These are phyloP conservation scores for Platalea minor DNA, from an alignment of 2,797 vertebrate species.

Conservation along the genomic window DNA sequence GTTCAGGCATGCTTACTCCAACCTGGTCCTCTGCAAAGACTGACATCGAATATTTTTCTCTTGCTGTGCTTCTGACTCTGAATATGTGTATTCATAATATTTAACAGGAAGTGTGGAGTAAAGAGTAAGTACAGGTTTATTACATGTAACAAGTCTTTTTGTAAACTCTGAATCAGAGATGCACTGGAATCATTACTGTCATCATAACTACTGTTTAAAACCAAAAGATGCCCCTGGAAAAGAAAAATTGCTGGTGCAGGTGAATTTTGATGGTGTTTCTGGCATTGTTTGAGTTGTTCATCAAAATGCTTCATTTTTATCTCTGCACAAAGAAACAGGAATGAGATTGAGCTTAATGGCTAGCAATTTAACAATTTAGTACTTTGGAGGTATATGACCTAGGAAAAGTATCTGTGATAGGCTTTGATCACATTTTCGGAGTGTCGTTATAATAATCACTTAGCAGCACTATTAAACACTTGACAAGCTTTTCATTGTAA, in stretches of 20 bases:
- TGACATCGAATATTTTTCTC: not conserved
- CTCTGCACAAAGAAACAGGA: not conserved
- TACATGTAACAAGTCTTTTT: not conserved
- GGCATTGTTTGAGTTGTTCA: not conserved
- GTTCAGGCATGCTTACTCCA: not conserved
- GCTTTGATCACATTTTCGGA: not conserved
- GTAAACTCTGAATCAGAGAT: not conserved
- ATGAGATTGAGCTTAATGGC: not conserved
- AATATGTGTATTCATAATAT: not conserved
- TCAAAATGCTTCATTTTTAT: not conserved
- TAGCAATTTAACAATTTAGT: constrained; percentile 11
- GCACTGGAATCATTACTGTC: not conserved
- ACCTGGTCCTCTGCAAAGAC: not conserved
- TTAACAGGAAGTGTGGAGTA: not conserved
- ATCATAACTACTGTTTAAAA: not conserved
- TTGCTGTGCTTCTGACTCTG: not conserved
- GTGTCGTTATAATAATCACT: not conserved
- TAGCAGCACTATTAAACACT: not conserved
- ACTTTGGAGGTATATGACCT: constrained; percentile 1
- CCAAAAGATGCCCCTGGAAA: not conserved
- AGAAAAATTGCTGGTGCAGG: not conserved
- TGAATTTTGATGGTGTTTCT: not conserved
- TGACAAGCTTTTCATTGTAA: not conserved
- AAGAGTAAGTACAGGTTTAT: not conserved
- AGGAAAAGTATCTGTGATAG: not conserved